phyloP scores from a whole-genome alignment of 2,113 vertebrate species.

The Ariopsis seemanni region DNA sequence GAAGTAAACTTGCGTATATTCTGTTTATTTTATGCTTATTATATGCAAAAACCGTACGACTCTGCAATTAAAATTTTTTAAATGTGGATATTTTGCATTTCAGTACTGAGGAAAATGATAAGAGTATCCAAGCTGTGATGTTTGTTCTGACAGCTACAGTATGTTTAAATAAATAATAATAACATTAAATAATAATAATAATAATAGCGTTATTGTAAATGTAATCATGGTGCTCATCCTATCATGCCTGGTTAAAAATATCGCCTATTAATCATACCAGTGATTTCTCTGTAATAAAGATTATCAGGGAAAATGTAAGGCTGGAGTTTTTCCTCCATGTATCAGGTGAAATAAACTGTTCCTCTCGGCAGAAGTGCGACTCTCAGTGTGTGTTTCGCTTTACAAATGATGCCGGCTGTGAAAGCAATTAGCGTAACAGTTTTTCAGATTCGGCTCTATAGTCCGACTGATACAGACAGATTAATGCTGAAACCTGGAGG shows the following conservation, averaged over 20 bases:
- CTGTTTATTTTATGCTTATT: too few relatives aligned
- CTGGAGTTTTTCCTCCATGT: neutral
- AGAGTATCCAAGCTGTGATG: too few relatives aligned
- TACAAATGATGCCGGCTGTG: conserved; percentile 16
- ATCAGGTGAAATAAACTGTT: neutral
- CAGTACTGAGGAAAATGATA: too few relatives aligned
- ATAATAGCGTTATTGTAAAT: neutral
- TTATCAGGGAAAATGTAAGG: neutral
- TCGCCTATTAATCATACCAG: neutral
- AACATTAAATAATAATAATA: neutral
- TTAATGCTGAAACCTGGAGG: conserved; percentile 15
- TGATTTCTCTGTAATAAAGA: neutral
- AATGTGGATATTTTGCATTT: too few relatives aligned
- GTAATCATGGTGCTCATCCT: neutral
- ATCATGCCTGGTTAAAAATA: neutral
- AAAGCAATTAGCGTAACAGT: conserved; percentile 23
- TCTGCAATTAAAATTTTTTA: too few relatives aligned
- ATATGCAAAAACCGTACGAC: too few relatives aligned
- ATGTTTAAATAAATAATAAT: neutral
- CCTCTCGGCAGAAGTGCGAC: neutral
- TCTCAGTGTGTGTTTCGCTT: conserved; percentile 9
- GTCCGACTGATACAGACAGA: conserved; percentile 24
- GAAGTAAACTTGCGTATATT: too few relatives aligned
- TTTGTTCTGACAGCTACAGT: too few relatives aligned
- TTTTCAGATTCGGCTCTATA: neutral